Evolutionary conservation across 2,888 invertebrate genomes (phyloP), one percentile per base, ranked within the genome.

Genomic region (Agriopis aurantiaria): DNA sequence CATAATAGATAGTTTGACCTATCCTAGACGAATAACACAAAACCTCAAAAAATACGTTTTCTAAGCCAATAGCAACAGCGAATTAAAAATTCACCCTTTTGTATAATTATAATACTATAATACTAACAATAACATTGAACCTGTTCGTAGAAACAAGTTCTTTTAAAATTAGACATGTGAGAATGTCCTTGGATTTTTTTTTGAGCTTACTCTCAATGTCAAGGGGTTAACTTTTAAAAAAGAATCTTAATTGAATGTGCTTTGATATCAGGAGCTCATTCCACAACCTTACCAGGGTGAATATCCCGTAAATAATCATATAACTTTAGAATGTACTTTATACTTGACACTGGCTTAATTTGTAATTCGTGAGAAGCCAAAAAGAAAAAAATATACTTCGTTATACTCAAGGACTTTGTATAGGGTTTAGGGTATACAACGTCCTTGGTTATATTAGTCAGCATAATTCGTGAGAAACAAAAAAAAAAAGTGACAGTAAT

Each of bases 111-210:
- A 56, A 56, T 63, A 53, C n/a, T 17, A 57, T 57, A 14, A 57
- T 33, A 53, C n/a, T 58, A 40, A 14, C n/a, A 69, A 65, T 14
- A 33, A 45, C 14, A 58, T 40, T 61, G n/a, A 51, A 71, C 71
- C 68, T 71, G 71, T 64, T 48, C 49, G 48, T 33, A 10, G 17
- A 40, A 60, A 57, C 68, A 68, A 52, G 68, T 71, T 71, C 49
- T 40, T 57, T 65, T 45, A 49, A n/a, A 43, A 33, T 33, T 59
- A 62, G 49, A 57, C 56, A 68, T 52, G 65, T 71, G 71, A 48
- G 71, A 71, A 67, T 45, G 46, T 33, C 70, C 70, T 66, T 70
- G 52, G 45, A 8, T 11, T 43, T 45, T 12, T 43, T n/a, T 40
- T 58, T 23, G 8, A 58, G 63, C 49, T 43, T 46, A 12, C 33